Conservation (phyloP, 2,888 invertebrate genomes). For the Sisyra nigra region DNA sequence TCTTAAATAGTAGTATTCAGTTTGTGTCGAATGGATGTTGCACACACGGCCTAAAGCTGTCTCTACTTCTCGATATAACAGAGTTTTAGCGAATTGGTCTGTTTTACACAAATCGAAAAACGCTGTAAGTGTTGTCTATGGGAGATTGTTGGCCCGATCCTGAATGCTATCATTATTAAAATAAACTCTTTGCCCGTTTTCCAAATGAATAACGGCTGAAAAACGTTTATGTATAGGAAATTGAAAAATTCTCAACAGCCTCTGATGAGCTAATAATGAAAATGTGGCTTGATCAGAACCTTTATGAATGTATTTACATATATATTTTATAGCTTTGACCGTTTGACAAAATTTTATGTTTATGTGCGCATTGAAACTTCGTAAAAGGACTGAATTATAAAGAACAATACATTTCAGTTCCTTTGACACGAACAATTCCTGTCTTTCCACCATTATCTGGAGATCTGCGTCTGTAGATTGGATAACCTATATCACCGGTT, state of each 20-base stretch:
- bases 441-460: conserved; percentile 2
- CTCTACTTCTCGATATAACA: conserved; percentile 13
- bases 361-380: conserved; percentile 14
- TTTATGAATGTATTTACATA: conserved; percentile 14
- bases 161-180: too few relatives aligned
- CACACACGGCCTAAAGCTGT: conserved; percentile 16
- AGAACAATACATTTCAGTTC: too few relatives aligned
- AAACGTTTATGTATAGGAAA: conserved; percentile 10
- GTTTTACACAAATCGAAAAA: conserved; percentile 7
- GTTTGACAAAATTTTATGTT: conserved; percentile 10
- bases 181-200: conserved; percentile 11
- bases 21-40: conserved; percentile 15
- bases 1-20: conserved; percentile 17
- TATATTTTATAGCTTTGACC: conserved; percentile 11
- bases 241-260: conserved; percentile 10
- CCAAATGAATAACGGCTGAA: conserved; percentile 11
- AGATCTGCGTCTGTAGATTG: conserved; percentile 4
- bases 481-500: conserved; percentile 5
- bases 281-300: too few relatives aligned
- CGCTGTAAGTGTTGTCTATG: conserved; percentile 7
- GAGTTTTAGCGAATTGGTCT: conserved; percentile 7
- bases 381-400: conserved; percentile 12
- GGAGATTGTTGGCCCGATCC: too few relatives aligned
- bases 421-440: not conserved
- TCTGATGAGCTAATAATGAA: too few relatives aligned